Evolutionary conservation across 2,797 vertebrate genomes (phyloP), one percentile per base, ranked within the genome.

Genomic region (Lophius americanus): DNA sequence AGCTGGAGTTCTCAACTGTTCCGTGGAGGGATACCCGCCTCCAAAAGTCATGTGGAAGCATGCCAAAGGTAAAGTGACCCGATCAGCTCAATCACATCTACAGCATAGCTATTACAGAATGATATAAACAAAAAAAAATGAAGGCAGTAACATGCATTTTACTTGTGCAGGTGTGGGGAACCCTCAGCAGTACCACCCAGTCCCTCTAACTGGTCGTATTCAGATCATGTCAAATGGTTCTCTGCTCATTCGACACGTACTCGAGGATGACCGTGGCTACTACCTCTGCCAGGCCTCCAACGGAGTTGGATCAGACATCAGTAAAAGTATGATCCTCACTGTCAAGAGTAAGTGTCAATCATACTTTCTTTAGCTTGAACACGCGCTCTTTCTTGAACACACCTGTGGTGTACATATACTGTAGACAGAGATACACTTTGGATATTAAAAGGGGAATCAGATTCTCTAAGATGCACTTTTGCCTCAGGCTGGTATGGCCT

Each of bases 21-120:
- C 98, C 0, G 98, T 99, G 42, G 97, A 99, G 0, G 98, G 98
- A 42, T 99, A 99, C 64, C 98, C 98, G 0, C 97, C 98, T 35
- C 98, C 98, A 0, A 98, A 99, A 82, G 97, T 99, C 86, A 97
- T 99, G 95, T 99, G 98, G 98, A 99, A 99, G 64, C 97, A 99
- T 0, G 97, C 98, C 4, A 98, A 98, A 94, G 98, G 98, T 99
- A 90, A 81, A 73, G 49, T 42, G 10, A 32, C 43, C 33, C 41
- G 41, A 13, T 38, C 50, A 51, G 33, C 41, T 7, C 3, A 4
- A n/a, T 1, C 7, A 11, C 3, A 42, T 37, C 3, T 8, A 6
- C 10, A 23, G 32, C 44, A 39, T 51, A 0, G 6, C n/a, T 32
- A 3, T 14, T 39, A 62, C 10, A 55, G 48, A 5, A 13, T 7